Base-by-base conservation (phyloP, 1,140 invertebrate species). In the Eupristina koningsbergeri region DNA sequence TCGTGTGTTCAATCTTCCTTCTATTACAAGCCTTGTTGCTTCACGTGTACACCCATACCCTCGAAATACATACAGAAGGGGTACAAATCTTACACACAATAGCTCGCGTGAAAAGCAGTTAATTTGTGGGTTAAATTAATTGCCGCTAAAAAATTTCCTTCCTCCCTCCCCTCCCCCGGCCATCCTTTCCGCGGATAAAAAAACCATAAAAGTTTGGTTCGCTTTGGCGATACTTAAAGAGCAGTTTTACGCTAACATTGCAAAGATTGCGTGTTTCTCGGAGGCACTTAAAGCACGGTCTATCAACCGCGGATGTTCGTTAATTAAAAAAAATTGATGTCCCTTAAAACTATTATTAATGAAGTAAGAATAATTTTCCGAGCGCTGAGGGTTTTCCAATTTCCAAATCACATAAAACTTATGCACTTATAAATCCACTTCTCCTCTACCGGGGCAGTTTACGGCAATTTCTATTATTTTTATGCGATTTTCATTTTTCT, bases 101-200 rank as follows among this genome's bases (percentile, higher is more conserved):
- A 34, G 73, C 19, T 31, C n/a, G 58, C 76, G 41, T 64, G 61
- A 58, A 80, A 50, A 63, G 50, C 80, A 61, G 61, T 85, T 86
- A 86, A 86, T 86, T 87, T 86, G 85, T 79, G 79, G 81, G 75
- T 50, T 73, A 67, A 86, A 84, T 86, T 75, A 76, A 75, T 81
- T 86, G 78, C 74, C 47, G 53, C 29, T 84, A 81, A 86, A 86
- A 85, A 47, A 50, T 69, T 47, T n/a, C 36, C 50, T 34, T 26
- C 50, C 45, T 26, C 17, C n/a, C 39, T 5, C 45, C 39, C 45
- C 29, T 74, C 2, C 31, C 22, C 26, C 45, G 45, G 15, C 50
- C 64, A 36, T 45, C 36, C 41, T 41, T 80, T 39, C 67, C 34
- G 45, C 7, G 22, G 47, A 71, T 71, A 69, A 50, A 69, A 22